Percentiles rank a stretch among this genome's conserved stretches.
Evolutionary conservation across 1,140 invertebrate genomes (phyloP).

Genomic region (Panonychus citri): DNA sequence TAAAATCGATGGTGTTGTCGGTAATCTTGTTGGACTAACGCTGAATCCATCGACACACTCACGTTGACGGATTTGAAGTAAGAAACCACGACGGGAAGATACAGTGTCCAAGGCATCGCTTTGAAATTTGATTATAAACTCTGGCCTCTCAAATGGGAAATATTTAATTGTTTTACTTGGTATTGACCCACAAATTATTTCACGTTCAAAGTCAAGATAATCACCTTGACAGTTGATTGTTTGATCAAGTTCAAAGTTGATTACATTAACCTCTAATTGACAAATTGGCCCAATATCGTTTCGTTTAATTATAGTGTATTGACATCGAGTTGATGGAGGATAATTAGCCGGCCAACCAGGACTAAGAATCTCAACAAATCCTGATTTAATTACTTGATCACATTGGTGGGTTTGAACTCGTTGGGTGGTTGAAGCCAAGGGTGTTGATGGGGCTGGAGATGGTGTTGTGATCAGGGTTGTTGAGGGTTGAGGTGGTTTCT

Average conservation of each 20-base stretch:
- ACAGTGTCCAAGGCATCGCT: not conserved
- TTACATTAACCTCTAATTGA: constrained; percentile 13
- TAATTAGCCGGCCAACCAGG: constrained; percentile 14
- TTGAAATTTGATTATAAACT: constrained; percentile 3
- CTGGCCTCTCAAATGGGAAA: constrained; percentile 8
- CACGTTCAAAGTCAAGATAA: constrained; percentile 10
- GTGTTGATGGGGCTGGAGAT: not conserved
- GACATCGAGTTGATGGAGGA: constrained; percentile 10
- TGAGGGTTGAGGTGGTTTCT: not conserved
- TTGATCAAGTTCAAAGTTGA: constrained; percentile 9
- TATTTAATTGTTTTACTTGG: constrained; percentile 6
- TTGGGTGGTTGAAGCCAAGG: not conserved
- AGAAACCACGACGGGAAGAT: not conserved
- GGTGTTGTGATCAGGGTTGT: not conserved
- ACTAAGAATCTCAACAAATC: constrained; percentile 10
- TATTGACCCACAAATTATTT: constrained; percentile 12
- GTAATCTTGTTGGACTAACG: not conserved
- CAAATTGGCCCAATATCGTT: constrained; percentile 8
- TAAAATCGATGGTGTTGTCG: not conserved
- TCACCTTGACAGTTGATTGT: constrained; percentile 8
- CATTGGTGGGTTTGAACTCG: not conserved
- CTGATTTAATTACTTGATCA: not conserved
- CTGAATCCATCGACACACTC: constrained; percentile 1
- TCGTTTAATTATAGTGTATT: constrained; percentile 5
- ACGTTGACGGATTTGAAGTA: not conserved